Base-by-base conservation (phyloP, 1,140 invertebrate genomes). In the Ceratosolen fusciceps region DNA sequence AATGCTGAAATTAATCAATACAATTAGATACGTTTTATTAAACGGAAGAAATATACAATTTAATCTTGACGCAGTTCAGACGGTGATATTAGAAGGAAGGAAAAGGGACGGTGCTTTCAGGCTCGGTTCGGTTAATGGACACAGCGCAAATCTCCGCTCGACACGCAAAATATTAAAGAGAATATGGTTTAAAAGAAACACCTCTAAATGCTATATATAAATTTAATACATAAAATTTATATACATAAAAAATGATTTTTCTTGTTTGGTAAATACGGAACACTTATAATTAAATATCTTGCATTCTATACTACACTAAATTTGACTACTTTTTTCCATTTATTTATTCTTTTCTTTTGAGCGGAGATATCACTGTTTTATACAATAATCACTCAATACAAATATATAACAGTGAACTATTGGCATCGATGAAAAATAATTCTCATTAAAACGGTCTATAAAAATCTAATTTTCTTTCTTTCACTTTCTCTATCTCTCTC, bases 61-160 rank as follows among this genome's bases (percentile, higher is more conserved):
- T 0, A 29, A 72, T 49, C 16, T 49, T 62, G 72, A 34, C n/a
- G 65, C 24, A 62, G 34, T 82, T 82, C 83, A 82, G 78, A 83
- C 84, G 81, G 75, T 81, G 83, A 77, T 80, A 77, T 72, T 82
- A 71, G 56, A 34, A 82, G 72, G 74, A 82, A 82, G 84, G 85
- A 75, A 80, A 85, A 86, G 87, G 87, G 87, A 88, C 87, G 87
- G 87, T 88, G 85, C 78, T 86, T 83, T 84, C 84, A 87, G 86
- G 83, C 84, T 88, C 79, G 87, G 87, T 87, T 88, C 85, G 86
- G 86, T 88, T 88, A 85, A 84, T 87, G 85, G 87, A 87, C 85
- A 87, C 71, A 87, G 86, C 84, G 82, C 83, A 83, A 77, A 80
- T 80, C 83, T 83, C 79, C 81, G 84, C 85, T 83, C 71, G 60